Evolutionary conservation across 2,888 invertebrate species (phyloP).

Genomic region (Netelia virgata): DNA sequence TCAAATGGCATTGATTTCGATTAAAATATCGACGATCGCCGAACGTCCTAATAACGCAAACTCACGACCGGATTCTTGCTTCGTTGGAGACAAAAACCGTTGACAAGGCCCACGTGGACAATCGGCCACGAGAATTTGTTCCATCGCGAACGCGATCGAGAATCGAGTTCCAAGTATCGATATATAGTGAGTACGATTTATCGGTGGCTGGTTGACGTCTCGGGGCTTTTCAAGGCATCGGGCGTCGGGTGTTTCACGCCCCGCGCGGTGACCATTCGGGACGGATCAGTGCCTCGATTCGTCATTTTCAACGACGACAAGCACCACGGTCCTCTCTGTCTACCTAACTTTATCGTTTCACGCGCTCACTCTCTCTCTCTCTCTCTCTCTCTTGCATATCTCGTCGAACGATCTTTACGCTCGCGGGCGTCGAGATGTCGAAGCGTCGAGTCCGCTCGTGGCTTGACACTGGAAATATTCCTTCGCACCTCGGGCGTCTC

Average conservation of each 20-base stretch:
- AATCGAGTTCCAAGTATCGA: conserved; percentile 52
- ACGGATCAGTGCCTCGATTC: conserved; percentile 80
- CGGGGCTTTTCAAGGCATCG: conserved; percentile 43
- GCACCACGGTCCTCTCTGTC: conserved; percentile 46
- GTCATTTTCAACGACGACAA: conserved; percentile 75
- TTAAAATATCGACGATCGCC: background rate
- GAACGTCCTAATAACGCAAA: background rate
- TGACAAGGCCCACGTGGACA: conserved; percentile 46
- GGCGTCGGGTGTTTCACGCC: conserved; percentile 78
- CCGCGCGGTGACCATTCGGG: conserved; percentile 78
- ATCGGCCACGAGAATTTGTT: conserved; percentile 43
- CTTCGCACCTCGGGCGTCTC: conserved; percentile 41
- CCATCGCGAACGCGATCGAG: conserved; percentile 59
- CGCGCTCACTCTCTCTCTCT: conserved; percentile 52
- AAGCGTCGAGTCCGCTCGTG: conserved; percentile 12
- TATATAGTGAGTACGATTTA: conserved; percentile 43
- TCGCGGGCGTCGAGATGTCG: conserved; percentile 43
- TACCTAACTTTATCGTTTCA: conserved; percentile 39
- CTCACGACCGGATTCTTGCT: conserved; percentile 35
- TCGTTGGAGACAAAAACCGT: conserved; percentile 52
- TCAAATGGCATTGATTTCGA: conserved; percentile 41
- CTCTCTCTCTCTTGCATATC: conserved; percentile 59
- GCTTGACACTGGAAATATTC: conserved; percentile 31
- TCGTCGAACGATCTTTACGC: conserved; percentile 61
- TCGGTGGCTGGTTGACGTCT: conserved; percentile 42